Base-by-base conservation (phyloP, 2,113 vertebrate genomes). In the Montifringilla adamsi region DNA sequence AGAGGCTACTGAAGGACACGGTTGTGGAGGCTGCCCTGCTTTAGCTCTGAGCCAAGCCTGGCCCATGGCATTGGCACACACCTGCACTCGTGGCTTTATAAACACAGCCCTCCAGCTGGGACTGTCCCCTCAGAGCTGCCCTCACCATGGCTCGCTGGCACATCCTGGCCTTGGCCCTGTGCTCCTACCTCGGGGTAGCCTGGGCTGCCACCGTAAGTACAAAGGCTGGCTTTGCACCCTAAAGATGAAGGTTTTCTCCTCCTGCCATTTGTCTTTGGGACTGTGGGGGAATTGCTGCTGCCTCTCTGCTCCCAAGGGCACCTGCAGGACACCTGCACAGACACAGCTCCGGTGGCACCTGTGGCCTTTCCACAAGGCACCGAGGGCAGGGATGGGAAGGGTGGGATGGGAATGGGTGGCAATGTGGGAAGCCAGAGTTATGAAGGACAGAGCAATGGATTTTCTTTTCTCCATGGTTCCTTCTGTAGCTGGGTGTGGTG, bases 401-500 rank as follows among this genome's bases (percentile, higher is more conserved):
- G 37, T 0, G 4, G 59, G 28, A 62, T 74, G 50, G 4, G 20
- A n/a, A 10, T 41, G 39, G 6, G 6, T 41, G 75, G 46, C 15
- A 53, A 2, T 9, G 31, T 8, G 59, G 63, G 64, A 59, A 85
- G 33, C 2, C 49, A 50, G 37, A 69, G 12, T 9, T 9, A 11
- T 7, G n/a, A 72, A 76, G 31, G 20, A 37, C 28, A 49, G 22
- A 87, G 52, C 23, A 59, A 63, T 15, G 35, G 30, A 78, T 70
- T 87, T 59, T 91, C 74, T 90, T 35, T 91, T 86, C 67, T 73
- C 30, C 39, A 39, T 39, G 39, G 39, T 39, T 12, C 39, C 7
- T 5, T 46, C 15, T 47, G 66, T 47, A 99, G 99, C 97, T 99
- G 64, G 99, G 99, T 4, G 92, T 97, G 3, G 99, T 99, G 72